Conservation (phyloP, 2,113 vertebrate species). For the Eidolon helvum region DNA sequence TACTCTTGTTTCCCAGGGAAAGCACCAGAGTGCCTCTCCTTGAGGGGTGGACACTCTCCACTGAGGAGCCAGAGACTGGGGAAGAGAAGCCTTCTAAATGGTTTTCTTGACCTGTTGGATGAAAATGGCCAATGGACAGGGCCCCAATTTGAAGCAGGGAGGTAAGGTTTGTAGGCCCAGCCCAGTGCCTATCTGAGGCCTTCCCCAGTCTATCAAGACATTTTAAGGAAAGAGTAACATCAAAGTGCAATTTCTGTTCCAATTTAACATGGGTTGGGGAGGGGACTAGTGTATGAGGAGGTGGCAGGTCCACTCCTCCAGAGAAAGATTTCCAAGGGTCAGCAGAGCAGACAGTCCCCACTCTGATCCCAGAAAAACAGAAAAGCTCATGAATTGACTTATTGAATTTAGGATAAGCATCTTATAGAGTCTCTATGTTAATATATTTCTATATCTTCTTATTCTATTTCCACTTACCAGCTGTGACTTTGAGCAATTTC, state of each 20-base stretch:
- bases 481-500: not conserved
- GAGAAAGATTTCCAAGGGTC: not conserved
- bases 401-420: not conserved
- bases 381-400: rapidly evolving
- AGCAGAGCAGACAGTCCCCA: not conserved
- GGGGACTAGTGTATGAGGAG: not conserved
- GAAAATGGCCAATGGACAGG: not conserved
- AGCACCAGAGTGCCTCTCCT: not conserved
- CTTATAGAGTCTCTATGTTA: not conserved
- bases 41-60: not conserved
- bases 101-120: not conserved
- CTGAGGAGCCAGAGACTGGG: not conserved
- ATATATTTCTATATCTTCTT: not conserved
- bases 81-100: not conserved
- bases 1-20: not conserved
- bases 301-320: not conserved
- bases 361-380: not conserved
- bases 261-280: not conserved
- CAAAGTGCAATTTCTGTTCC: not conserved
- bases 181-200: not conserved
- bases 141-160: not conserved
- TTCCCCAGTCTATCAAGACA: not conserved
- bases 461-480: not conserved
- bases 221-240: not conserved
- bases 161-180: not conserved